phyloP scores from a whole-genome alignment of 1,140 invertebrate species.

The Lycorma delicatula region DNA sequence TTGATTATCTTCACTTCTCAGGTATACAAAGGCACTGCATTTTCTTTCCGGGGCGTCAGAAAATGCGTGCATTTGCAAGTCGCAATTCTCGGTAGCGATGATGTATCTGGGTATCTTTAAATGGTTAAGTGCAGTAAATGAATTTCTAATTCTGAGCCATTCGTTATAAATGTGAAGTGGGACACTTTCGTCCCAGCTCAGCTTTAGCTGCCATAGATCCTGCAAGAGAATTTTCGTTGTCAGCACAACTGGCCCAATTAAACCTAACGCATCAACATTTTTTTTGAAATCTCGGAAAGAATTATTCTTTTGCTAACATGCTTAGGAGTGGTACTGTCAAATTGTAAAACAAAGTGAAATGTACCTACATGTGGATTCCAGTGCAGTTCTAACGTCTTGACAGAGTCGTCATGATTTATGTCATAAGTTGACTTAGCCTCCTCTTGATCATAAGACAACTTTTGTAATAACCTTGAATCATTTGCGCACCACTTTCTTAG shows the following conservation, averaged over 20 bases:
- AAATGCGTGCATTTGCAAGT: constrained; percentile 34
- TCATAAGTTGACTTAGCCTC: neutral
- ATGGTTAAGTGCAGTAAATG: constrained; percentile 15
- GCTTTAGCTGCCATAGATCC: constrained; percentile 30
- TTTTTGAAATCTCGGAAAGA: constrained; percentile 31
- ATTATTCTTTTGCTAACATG: constrained; percentile 7
- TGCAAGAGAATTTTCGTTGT: constrained; percentile 37
- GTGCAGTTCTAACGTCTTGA: constrained; percentile 12
- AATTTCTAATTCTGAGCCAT: constrained; percentile 23
- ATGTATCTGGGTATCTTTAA: constrained; percentile 24
- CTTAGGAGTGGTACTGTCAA: neutral
- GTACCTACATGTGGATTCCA: constrained; percentile 11
- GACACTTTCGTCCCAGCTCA: constrained; percentile 35
- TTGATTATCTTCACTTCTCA: too few relatives aligned
- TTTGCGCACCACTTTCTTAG: constrained; percentile 32
- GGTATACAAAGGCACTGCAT: constrained; percentile 37
- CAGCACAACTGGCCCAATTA: constrained; percentile 35
- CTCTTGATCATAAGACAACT: neutral
- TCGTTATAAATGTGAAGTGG: constrained; percentile 20
- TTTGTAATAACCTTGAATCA: neutral
- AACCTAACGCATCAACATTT: constrained; percentile 35
- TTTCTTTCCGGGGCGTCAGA: constrained; percentile 34
- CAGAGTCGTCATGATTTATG: constrained; percentile 2
- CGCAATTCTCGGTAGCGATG: neutral
- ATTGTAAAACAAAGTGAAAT: constrained; percentile 7